Percentiles rank a stretch among this genome's conserved stretches.
These are phyloP conservation scores for Aplysia californica DNA, from an alignment of 1,140 invertebrate species.

Conservation along the genomic window DNA sequence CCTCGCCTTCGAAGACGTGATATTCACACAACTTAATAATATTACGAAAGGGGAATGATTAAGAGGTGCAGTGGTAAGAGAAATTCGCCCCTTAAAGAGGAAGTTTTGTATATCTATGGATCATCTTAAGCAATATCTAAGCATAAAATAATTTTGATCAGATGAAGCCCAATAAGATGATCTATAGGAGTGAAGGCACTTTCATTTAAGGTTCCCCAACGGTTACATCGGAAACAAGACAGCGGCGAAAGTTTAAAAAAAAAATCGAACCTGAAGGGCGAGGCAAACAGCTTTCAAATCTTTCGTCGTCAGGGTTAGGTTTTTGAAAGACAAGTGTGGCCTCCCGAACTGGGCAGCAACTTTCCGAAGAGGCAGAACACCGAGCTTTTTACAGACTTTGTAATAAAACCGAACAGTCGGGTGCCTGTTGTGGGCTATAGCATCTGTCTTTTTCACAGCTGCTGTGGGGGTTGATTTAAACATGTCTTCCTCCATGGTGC, in stretches of 20 bases:
- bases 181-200: not conserved
- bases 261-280: slow-evolving; percentile 29
- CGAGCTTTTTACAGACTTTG: not conserved
- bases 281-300: slow-evolving; percentile 36
- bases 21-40: not conserved
- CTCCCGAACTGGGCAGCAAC: slow-evolving; percentile 34
- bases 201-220: not conserved
- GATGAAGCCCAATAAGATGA: too few species aligned
- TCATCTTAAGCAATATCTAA: too few species aligned
- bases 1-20: too few species aligned
- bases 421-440: too few species aligned
- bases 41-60: not conserved
- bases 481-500: too few species aligned
- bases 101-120: too few species aligned
- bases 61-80: too few species aligned
- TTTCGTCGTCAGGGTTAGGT: slow-evolving; percentile 31
- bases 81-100: too few species aligned
- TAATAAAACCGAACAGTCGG: not conserved
- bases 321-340: slow-evolving; percentile 29
- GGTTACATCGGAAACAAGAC: not conserved
- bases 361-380: not conserved
- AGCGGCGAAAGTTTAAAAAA: not conserved
- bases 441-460: too few species aligned
- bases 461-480: too few species aligned
- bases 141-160: too few species aligned